phyloP scores from a whole-genome alignment of 2,113 vertebrate genomes.

The Leptodactylus fuscus region DNA sequence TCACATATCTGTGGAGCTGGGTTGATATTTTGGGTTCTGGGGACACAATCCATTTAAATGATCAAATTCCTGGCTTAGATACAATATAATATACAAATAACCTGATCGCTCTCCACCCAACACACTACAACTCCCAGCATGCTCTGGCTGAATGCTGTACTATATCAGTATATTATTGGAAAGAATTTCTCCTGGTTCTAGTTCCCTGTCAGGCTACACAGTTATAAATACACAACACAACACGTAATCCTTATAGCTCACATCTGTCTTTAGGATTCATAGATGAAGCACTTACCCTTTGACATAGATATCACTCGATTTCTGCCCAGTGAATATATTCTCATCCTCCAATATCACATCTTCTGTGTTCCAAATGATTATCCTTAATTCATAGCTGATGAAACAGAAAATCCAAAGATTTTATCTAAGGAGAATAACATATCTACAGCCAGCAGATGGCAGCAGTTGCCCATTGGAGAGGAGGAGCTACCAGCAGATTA shows the following conservation, averaged over 20 bases:
- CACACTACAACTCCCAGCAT: not conserved
- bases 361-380: constrained; percentile 85
- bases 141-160: not conserved
- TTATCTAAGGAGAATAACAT: not conserved
- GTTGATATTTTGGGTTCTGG: too few species aligned
- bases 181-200: not conserved
- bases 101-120: too few species aligned
- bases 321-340: constrained; percentile 80
- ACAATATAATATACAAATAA: too few species aligned
- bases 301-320: constrained; percentile 84
- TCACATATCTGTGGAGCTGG: too few species aligned
- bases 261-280: too few species aligned
- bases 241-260: too few species aligned
- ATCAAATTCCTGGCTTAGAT: not conserved
- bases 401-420: not conserved
- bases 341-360: constrained; percentile 81
- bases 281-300: constrained; percentile 71
- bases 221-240: too few species aligned
- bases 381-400: constrained; percentile 78
- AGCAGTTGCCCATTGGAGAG: not conserved
- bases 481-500: not conserved
- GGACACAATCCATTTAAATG: too few species aligned
- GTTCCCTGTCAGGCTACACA: not conserved
- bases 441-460: not conserved
- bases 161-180: not conserved